Conservation (phyloP, 2,113 vertebrate species). For the Dunckerocampus dactyliophorus region DNA sequence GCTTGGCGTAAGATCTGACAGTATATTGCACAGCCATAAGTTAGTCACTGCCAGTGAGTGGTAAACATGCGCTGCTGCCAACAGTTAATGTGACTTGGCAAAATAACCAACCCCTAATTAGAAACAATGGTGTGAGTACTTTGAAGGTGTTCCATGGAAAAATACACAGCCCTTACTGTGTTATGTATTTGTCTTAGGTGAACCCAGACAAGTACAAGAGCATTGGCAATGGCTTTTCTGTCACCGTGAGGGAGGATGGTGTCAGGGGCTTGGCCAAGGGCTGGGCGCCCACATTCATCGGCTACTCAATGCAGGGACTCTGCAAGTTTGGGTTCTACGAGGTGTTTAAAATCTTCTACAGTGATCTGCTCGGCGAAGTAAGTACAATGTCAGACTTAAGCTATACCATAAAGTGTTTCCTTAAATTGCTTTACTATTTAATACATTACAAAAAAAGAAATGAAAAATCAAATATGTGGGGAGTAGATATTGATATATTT, state of each 20-base stretch:
- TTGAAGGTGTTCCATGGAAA: too few relatives aligned
- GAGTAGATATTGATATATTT: too few relatives aligned
- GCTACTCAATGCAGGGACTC: slow-evolving; percentile 97
- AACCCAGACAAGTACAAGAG: slow-evolving; percentile 91
- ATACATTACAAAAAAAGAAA: too few relatives aligned
- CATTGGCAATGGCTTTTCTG: slow-evolving; percentile 90
- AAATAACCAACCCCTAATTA: not conserved
- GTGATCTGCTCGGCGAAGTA: slow-evolving; percentile 92
- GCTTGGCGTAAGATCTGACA: too few relatives aligned
- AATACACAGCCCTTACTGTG: not conserved
- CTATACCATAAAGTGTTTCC: too few relatives aligned
- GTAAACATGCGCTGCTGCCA: not conserved
- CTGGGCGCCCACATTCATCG: slow-evolving; percentile 97
- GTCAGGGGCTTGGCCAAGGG: slow-evolving; percentile 91
- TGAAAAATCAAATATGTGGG: too few relatives aligned
- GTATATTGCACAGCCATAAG: too few relatives aligned
- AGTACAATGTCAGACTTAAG: slow-evolving; percentile 21
- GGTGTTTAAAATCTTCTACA: slow-evolving; percentile 93
- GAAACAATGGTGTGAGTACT: not conserved
- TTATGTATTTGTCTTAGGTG: slow-evolving; percentile 71
- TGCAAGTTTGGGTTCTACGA: slow-evolving; percentile 99
- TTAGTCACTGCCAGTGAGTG: too few relatives aligned
- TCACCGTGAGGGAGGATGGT: slow-evolving; percentile 92
- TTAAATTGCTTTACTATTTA: too few relatives aligned
- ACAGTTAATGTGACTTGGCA: not conserved